Evolutionary conservation across 2,888 invertebrate genomes (phyloP).

Genomic region (Drosophila prolongata): DNA sequence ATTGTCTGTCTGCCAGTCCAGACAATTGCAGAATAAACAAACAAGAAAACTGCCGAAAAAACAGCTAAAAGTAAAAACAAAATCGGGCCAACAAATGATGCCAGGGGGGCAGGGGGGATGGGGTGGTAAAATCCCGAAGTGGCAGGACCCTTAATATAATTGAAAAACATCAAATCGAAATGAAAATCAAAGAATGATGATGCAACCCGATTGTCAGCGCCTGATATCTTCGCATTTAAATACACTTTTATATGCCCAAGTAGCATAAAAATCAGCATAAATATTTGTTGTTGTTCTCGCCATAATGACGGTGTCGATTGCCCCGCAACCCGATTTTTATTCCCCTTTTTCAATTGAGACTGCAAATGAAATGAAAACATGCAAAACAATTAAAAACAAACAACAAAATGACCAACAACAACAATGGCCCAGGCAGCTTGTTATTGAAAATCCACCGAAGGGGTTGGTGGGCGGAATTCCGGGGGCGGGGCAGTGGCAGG

Average conservation of each 20-base stretch:
- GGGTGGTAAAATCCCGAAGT: background rate
- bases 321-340: background rate
- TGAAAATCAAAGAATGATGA: slow-evolving; percentile 69
- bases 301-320: slow-evolving; percentile 35
- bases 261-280: slow-evolving; percentile 37
- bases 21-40: slow-evolving; percentile 71
- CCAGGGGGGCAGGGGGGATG: slow-evolving; percentile 1
- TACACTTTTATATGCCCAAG: slow-evolving; percentile 29
- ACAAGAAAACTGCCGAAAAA: slow-evolving; percentile 18
- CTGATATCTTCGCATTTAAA: slow-evolving; percentile 27
- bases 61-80: slow-evolving; percentile 34
- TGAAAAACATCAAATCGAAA: slow-evolving; percentile 78
- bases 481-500: slow-evolving; percentile 7
- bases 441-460: slow-evolving; percentile 35
- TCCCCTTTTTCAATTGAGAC: background rate
- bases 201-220: slow-evolving; percentile 48
- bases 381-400: slow-evolving; percentile 58
- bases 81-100: slow-evolving; percentile 52
- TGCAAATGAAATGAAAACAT: slow-evolving; percentile 69
- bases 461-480: background rate
- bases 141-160: slow-evolving; percentile 56
- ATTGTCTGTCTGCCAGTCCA: slow-evolving; percentile 65
- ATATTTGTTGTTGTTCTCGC: slow-evolving; percentile 43
- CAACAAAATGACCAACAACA: slow-evolving; percentile 43
- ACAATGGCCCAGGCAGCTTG: slow-evolving; percentile 39